Base-by-base conservation (phyloP, 2,797 vertebrate species). In the Tarsius wallacei region DNA sequence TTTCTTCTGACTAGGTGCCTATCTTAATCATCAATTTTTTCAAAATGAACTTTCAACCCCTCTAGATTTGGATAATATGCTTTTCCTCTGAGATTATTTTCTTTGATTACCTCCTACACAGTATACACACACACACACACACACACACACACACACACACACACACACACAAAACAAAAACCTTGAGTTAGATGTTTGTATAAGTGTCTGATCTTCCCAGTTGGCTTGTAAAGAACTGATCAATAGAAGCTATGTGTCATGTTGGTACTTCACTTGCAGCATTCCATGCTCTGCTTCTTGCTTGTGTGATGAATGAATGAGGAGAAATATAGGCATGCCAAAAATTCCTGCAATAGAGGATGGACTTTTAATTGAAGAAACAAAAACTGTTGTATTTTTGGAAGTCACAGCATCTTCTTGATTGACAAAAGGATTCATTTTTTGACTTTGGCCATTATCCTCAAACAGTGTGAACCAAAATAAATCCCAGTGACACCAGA, bases 381-480 rank as follows among this genome's bases (percentile, higher is more conserved):
- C 33, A 90, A 90, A 97, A 87, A 19, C 9, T 61, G 17, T 66
- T 70, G 8, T 42, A 92, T 76, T 94, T 95, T 93, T 92, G n/a
- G 49, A 95, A 94, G 42, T 49, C 28, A 28, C 16, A 31, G 6
- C 21, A 31, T 82, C 42, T 59, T 89, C 63, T 92, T 9, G 24
- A 19, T 88, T 96, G 11, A 47, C n/a, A 33, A 4, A 66, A 70
- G 49, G 36, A 96, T 55, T 93, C 22, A 81, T 81, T 85, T 55
- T 51, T 74, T 76, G 33, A 71, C 42, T 70, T 84, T 31, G 51
- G 19, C 26, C 10, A 85, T 77, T 71, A 21, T 82, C 21, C 59
- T 93, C 9, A 19, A 63, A 73, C 17, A 73, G 4, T 33, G 33
- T 55, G 42, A 55, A 85, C 19, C 51, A 74, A 93, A 63, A 82